Evolutionary conservation across 2,113 vertebrate genomes (phyloP), one percentile per base, ranked within the genome.

Genomic region (Acrocephalus arundinaceus): DNA sequence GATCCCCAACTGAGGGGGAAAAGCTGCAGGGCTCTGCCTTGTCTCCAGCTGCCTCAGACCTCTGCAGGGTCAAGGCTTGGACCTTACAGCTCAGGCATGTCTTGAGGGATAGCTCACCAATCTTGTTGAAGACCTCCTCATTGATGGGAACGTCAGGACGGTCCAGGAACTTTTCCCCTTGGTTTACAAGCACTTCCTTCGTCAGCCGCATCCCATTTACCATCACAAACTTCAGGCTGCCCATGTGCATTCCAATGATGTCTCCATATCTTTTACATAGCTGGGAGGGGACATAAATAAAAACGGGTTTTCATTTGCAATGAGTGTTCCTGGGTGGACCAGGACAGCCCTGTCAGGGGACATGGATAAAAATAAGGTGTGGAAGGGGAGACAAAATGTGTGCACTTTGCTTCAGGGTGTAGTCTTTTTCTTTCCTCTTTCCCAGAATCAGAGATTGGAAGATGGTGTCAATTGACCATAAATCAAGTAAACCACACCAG

Each of bases 141-240:
- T 16, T 2, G 1, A 98, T 0, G 8, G 98, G 98, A 12, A 94
- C 6, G 14, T 94, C 11, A 2, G 98, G 98, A 5, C 98, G 98
- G 33, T 96, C 97, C 7, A 97, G 18, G 93, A 99, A 98, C 87
- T 96, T 96, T 22, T 98, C 97, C 2, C 97, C 98, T 79, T 98
- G 98, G 49, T 97, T 97, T n/a, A 98, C 85, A 9, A 99, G 94
- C 33, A 96, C 98, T 89, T 99, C 98, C 83, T 98, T 99, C 75
- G 98, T 88, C 97, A 98, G 91, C 68, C 92, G 96, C 58, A 98
- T 97, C 13, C 98, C 98, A 4, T 58, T 98, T 28, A 99, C 18
- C 11, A 97, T 2, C 58, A 99, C 97, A 11, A 93, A 13, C 9
- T 43, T 72, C 18, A 83, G 7, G 3, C 24, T 33, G 21, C 98